Evolutionary conservation across 1,140 invertebrate genomes (phyloP).

Genomic region (Archivesica marissinica): DNA sequence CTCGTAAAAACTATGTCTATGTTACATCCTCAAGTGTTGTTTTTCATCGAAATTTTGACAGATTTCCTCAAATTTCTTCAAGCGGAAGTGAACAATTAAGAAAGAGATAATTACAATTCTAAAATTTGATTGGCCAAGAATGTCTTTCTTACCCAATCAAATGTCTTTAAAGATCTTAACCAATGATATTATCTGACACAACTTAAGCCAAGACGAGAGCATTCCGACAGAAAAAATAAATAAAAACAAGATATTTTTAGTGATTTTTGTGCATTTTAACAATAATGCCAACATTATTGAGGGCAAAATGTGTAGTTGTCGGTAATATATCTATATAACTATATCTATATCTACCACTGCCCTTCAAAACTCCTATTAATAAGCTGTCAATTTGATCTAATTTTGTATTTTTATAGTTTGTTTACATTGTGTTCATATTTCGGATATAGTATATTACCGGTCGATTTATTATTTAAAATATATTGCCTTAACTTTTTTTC

Average conservation of each 20-base stretch:
- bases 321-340: slow-evolving; percentile 66
- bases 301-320: slow-evolving; percentile 79
- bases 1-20: no score
- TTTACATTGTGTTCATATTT: neutral
- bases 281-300: slow-evolving; percentile 75
- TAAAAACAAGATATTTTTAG: neutral
- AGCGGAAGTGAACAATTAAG: slow-evolving; percentile 57
- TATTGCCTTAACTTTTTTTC: no score
- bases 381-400: neutral
- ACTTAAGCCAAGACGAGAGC: neutral
- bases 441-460: neutral
- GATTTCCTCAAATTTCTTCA: slow-evolving; percentile 13
- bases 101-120: slow-evolving; percentile 42
- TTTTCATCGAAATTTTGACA: neutral
- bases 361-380: no score
- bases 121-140: slow-evolving; percentile 25
- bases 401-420: neutral
- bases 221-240: slow-evolving; percentile 36
- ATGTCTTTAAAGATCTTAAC: neutral
- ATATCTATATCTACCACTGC: no score
- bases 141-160: slow-evolving; percentile 26
- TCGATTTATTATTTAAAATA: no score
- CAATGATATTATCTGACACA: slow-evolving; percentile 30
- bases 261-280: neutral
- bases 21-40: neutral